phyloP scores from a whole-genome alignment of 2,888 invertebrate species.

The Glaucopsyche alexis region DNA sequence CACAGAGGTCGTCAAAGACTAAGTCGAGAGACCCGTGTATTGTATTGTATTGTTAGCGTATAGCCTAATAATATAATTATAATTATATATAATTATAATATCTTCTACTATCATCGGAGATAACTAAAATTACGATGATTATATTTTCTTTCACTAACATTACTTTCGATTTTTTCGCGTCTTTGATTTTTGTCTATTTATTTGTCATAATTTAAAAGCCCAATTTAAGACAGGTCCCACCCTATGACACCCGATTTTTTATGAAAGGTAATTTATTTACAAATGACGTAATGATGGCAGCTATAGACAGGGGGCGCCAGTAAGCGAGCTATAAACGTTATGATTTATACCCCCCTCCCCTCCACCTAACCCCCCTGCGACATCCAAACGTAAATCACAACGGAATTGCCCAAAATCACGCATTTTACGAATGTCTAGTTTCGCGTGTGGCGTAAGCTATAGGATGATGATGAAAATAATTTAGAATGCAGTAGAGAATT shows the following conservation, averaged over 20 bases:
- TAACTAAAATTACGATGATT: too few relatives aligned
- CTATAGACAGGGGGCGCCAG: conserved; percentile 37
- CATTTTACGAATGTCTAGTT: conserved; percentile 63
- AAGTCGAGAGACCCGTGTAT: too few relatives aligned
- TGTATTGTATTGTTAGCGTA: too few relatives aligned
- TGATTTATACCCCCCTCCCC: conserved; percentile 60
- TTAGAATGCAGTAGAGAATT: too few relatives aligned
- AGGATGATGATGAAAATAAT: conserved; percentile 5
- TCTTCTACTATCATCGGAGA: too few relatives aligned
- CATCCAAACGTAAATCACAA: conserved; percentile 65
- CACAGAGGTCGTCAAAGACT: too few relatives aligned
- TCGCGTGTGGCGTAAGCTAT: conserved; percentile 41
- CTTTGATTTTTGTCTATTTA: too few relatives aligned
- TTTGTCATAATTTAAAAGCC: too few relatives aligned
- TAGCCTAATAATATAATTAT: too few relatives aligned
- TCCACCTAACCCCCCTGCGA: conserved; percentile 44
- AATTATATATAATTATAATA: too few relatives aligned
- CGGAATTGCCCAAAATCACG: conserved; percentile 72
- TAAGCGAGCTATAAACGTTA: conserved; percentile 57
- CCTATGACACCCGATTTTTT: not conserved
- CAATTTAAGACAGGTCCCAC: not conserved
- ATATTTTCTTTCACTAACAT: too few relatives aligned
- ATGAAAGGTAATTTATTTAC: conserved; percentile 15
- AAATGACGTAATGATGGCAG: conserved; percentile 32
- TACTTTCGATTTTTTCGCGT: too few relatives aligned